Conservation (phyloP, 2,888 invertebrate genomes). For the Epistrophe eligans region DNA sequence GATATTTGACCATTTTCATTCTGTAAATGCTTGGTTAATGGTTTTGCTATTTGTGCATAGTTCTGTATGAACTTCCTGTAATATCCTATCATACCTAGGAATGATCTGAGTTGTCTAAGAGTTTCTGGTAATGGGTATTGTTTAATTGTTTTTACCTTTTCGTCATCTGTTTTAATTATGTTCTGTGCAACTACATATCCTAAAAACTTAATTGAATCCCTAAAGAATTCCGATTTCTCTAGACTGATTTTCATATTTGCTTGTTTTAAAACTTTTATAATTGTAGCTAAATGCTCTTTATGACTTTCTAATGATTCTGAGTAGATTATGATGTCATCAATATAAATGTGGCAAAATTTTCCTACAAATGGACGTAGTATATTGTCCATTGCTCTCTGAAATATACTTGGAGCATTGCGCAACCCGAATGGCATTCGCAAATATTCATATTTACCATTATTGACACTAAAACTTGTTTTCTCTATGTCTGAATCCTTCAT, state of each 20-base stretch:
- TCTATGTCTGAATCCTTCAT: slow-evolving; percentile 17
- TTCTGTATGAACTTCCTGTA: slow-evolving; percentile 38
- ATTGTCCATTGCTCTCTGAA: slow-evolving; percentile 30
- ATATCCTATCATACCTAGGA: slow-evolving; percentile 34
- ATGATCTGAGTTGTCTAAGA: slow-evolving; percentile 30
- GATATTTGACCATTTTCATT: slow-evolving; percentile 26
- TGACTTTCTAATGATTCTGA: slow-evolving; percentile 3
- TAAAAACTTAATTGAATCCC: slow-evolving; percentile 28
- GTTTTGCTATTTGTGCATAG: slow-evolving; percentile 55
- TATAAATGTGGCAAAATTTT: slow-evolving; percentile 28
- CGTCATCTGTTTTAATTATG: slow-evolving; percentile 18
- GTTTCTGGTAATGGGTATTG: slow-evolving; percentile 30
- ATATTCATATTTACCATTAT: slow-evolving; percentile 36
- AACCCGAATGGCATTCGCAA: slow-evolving; percentile 23
- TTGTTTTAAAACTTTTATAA: slow-evolving; percentile 22
- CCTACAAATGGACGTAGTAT: slow-evolving; percentile 12
- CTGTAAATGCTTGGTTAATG: slow-evolving; percentile 30
- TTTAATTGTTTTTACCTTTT: slow-evolving; percentile 25
- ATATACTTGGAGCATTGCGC: slow-evolving; percentile 10
- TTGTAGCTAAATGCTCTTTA: slow-evolving; percentile 7
- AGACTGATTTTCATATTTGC: slow-evolving; percentile 31
- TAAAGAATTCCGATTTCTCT: slow-evolving; percentile 33
- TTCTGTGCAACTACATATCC: slow-evolving; percentile 27
- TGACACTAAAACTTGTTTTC: slow-evolving; percentile 1
- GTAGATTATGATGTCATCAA: slow-evolving; percentile 24